Percentiles rank a stretch among this genome's conserved stretches.
Conservation (phyloP, 2,113 vertebrate genomes). For the Pollachius pollachius region DNA sequence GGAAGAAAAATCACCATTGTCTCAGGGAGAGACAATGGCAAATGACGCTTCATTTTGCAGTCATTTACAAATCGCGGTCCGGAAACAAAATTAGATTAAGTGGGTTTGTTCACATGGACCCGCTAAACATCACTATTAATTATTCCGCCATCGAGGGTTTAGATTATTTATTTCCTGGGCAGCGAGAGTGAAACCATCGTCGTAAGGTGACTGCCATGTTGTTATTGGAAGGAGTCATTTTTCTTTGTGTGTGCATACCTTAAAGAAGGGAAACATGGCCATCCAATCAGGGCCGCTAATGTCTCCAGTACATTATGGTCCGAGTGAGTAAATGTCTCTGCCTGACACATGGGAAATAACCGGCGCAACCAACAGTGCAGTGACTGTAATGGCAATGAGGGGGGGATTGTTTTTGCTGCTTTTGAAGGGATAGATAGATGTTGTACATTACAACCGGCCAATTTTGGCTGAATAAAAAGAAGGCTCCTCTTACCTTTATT, state of each 20-base stretch:
- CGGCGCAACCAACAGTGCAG: constrained; percentile 40
- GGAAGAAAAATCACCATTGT: constrained; percentile 76
- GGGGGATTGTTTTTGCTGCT: constrained; percentile 46
- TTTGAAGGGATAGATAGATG: constrained; percentile 56
- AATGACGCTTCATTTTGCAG: constrained; percentile 76
- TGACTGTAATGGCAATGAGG: constrained; percentile 60
- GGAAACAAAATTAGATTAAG: constrained; percentile 83
- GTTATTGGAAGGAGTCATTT: constrained; percentile 62
- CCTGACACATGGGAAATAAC: constrained; percentile 56
- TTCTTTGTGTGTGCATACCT: constrained; percentile 52
- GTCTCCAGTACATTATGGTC: constrained; percentile 70
- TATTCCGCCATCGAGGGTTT: constrained; percentile 70
- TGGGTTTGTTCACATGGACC: constrained; percentile 74
- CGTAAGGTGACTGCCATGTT: constrained; percentile 58
- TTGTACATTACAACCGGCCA: constrained; percentile 24
- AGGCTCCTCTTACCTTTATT: not conserved
- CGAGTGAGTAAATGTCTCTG: constrained; percentile 59
- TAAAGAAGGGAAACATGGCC: constrained; percentile 50
- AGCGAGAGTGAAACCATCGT: constrained; percentile 64
- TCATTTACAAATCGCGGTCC: constrained; percentile 80
- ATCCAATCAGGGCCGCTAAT: constrained; percentile 69
- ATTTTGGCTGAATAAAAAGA: constrained; percentile 17
- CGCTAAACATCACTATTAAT: constrained; percentile 80
- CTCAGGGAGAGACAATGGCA: constrained; percentile 70
- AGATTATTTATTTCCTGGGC: constrained; percentile 69